Percentiles rank a stretch among this genome's conserved stretches.
These are phyloP conservation scores for Timema cristinae DNA, from an alignment of 2,888 invertebrate genomes.

Conservation along the genomic window DNA sequence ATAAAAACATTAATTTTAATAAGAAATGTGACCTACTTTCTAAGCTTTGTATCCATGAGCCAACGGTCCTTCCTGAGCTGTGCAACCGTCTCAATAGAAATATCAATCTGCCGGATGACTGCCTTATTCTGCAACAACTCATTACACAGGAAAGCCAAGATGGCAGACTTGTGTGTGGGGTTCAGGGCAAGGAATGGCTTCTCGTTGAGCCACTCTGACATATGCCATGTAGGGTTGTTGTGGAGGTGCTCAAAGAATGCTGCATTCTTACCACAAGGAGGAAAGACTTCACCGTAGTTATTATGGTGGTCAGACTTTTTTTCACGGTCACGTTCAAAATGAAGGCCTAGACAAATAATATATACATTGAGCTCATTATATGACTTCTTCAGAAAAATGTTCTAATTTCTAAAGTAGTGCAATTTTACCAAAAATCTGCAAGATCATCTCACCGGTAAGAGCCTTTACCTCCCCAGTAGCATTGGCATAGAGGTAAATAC, in stretches of 20 bases:
- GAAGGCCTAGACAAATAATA: constrained; percentile 54
- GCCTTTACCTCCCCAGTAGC: constrained; percentile 83
- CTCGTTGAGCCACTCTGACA: constrained; percentile 74
- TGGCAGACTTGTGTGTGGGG: constrained; percentile 81
- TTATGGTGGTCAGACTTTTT: constrained; percentile 76
- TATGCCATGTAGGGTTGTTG: constrained; percentile 71
- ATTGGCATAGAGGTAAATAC: constrained; percentile 87
- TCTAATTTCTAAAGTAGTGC: no score
- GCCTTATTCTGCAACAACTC: constrained; percentile 91
- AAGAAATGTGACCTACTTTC: constrained; percentile 62
- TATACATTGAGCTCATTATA: neutral
- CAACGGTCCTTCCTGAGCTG: constrained; percentile 88
- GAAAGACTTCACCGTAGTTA: constrained; percentile 53
- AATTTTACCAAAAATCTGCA: no score
- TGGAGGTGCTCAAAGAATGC: constrained; percentile 75
- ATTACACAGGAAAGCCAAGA: constrained; percentile 89
- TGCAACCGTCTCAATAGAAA: constrained; percentile 78
- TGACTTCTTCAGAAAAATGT: no score
- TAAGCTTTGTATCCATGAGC: constrained; percentile 86
- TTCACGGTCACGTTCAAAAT: constrained; percentile 76
- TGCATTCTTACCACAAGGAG: constrained; percentile 64
- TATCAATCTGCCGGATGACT: constrained; percentile 85
- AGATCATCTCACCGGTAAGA: constrained; percentile 53
- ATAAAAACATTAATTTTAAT: no score
- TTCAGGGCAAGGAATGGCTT: constrained; percentile 82